Conservation (phyloP, 2,113 vertebrate genomes). For the Solenodon paradoxus region DNA sequence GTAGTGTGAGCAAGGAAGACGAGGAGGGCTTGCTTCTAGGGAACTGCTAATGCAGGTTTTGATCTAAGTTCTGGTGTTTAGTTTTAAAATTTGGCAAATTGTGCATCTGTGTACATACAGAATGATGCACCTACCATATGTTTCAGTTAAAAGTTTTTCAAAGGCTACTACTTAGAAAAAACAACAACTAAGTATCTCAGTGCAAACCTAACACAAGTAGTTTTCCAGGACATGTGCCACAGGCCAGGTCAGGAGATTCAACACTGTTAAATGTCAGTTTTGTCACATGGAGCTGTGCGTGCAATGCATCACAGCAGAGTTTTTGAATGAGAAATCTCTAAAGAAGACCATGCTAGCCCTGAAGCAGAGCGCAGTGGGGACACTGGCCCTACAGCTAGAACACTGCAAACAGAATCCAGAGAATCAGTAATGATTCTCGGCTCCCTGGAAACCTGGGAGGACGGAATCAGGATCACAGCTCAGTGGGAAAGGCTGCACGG, state of each 20-base stretch:
- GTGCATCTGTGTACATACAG: background rate
- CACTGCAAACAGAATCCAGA: background rate
- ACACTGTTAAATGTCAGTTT: background rate
- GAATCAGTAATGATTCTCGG: background rate
- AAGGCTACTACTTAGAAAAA: background rate
- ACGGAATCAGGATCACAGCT: background rate
- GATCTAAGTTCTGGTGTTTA: background rate
- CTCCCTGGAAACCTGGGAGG: background rate
- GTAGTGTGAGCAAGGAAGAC: background rate
- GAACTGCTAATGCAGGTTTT: background rate
- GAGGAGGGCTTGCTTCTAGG: background rate
- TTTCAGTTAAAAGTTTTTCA: background rate
- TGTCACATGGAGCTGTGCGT: background rate
- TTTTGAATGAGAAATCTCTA: background rate
- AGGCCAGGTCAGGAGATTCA: background rate
- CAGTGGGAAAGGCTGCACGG: background rate
- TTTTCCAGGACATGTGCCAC: too few relatives aligned
- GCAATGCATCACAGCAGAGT: background rate
- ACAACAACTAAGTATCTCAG: background rate
- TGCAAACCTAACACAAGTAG: background rate
- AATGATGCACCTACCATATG: background rate
- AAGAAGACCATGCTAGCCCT: background rate
- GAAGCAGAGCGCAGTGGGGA: background rate
- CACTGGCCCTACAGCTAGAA: background rate
- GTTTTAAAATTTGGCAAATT: background rate